Percentiles rank a stretch among this genome's conserved stretches.
Conservation (phyloP, 2,113 vertebrate species). For the Lucifuga dentata region DNA sequence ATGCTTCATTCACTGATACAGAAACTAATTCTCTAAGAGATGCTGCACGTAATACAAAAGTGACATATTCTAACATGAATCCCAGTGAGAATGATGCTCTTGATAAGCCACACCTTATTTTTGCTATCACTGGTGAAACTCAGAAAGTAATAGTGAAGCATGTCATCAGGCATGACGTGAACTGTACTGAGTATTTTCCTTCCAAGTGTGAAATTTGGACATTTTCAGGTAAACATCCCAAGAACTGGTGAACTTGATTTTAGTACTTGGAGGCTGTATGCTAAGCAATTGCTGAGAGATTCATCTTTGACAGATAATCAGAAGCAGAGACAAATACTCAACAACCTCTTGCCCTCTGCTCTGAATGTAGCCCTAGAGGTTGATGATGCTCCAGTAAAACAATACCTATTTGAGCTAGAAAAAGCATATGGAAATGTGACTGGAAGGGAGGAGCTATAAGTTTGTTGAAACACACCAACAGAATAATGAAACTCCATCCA, state of each 20-base stretch:
- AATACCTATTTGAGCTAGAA: too few species aligned
- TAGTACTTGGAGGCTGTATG: neutral
- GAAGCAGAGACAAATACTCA: neutral
- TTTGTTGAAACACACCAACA: constrained; percentile 33
- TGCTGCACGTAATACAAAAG: too few species aligned
- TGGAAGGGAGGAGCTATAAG: constrained; percentile 35
- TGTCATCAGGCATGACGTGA: neutral
- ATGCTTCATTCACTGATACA: too few species aligned
- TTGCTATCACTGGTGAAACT: neutral
- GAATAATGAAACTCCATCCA: constrained; percentile 17
- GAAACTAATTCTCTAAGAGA: too few species aligned
- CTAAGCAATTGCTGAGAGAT: neutral
- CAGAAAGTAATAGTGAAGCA: constrained; percentile 5
- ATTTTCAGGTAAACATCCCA: constrained; percentile 2
- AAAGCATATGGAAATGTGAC: too few species aligned
- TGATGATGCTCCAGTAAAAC: too few species aligned
- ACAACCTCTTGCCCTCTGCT: constrained; percentile 8
- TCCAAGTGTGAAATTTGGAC: neutral
- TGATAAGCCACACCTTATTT: neutral
- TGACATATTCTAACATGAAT: too few species aligned
- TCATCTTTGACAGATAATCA: neutral
- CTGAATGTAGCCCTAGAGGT: constrained; percentile 17
- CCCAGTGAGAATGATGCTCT: too few species aligned
- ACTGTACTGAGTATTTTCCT: neutral
- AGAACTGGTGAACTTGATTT: neutral